Base-by-base conservation (phyloP, 2,888 invertebrate genomes). In the Drosophila neotestacea region DNA sequence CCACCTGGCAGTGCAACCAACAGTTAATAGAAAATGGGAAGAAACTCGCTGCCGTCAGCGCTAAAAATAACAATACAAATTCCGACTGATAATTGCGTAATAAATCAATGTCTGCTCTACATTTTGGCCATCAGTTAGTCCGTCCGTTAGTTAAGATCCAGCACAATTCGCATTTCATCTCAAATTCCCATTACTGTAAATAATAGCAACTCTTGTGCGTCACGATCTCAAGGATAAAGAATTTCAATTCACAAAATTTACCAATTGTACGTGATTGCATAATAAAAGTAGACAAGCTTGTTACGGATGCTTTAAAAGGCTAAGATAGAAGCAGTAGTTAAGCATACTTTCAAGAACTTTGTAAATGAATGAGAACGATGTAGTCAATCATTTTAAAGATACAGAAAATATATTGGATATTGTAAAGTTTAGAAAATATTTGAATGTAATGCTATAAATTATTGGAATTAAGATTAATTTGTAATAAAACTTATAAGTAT, bases 21-120 rank as follows among this genome's bases (percentile, higher is more conserved):
- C 51, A 55, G 36, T 13, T 22, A 48, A n/a, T 10, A 11, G 51
- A 38, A 46, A 34, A 4, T 34, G 7, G 16, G 6, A 55, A 68
- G 22, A 13, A 28, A 41, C 32, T 6, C 32, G 32, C 41, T 48
- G 55, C 58, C 56, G 34, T 64, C 70, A 59, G 47, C 62, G 42
- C 62, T 34, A 38, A 48, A 59, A 55, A 62, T 69, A 87, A 60
- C 69, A 77, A 77, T 83, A 41, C 13, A 44, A 55, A 56, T 56
- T 65, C 50, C 55, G 41, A 11, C 34, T 62, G 61, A 74, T 71
- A 86, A 84, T 85, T 84, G 72, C 71, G 65, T 69, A 65, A 86
- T 88, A 83, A 88, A 88, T 85, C 88, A 85, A 86, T 73, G 84
- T 73, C 84, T 81, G 70, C 28, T 78, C 78, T 59, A 78, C 76